These are phyloP conservation scores for Drosophila rufa DNA, from an alignment of 1,140 invertebrate species.

Conservation along the genomic window DNA sequence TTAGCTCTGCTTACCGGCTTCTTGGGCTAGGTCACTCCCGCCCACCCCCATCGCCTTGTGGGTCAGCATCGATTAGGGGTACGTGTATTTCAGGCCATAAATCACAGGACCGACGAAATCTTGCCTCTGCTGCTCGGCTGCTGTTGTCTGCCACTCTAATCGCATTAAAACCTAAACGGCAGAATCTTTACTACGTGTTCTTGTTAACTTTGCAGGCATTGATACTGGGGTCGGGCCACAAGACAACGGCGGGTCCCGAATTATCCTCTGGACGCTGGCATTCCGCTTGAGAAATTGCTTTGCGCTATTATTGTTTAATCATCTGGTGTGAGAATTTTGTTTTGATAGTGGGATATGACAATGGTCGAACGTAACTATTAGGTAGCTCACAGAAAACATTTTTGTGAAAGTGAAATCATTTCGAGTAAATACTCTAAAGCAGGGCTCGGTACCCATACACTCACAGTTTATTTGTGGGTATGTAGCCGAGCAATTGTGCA, in stretches of 20 bases:
- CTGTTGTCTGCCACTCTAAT: slow-evolving; percentile 70
- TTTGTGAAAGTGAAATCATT: no score
- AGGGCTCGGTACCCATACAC: no score
- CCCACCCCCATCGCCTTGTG: slow-evolving; percentile 5
- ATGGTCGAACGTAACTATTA: neutral
- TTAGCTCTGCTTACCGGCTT: neutral
- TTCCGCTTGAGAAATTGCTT: slow-evolving; percentile 20
- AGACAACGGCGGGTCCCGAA: slow-evolving; percentile 18
- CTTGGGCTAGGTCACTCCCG: slow-evolving; percentile 8
- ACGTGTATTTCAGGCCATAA: slow-evolving; percentile 65
- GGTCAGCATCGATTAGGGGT: slow-evolving; percentile 59
- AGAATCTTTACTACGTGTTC: slow-evolving; percentile 79
- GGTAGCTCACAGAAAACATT: neutral
- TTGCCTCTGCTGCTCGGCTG: slow-evolving; percentile 8
- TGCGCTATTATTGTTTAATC: slow-evolving; percentile 4
- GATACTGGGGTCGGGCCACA: slow-evolving; percentile 1
- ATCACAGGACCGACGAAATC: slow-evolving; percentile 58
- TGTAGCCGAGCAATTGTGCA: no score
- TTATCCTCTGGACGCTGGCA: slow-evolving; percentile 32
- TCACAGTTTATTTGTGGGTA: no score
- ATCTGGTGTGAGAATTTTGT: neutral
- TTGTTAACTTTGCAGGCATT: slow-evolving; percentile 66
- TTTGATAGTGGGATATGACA: neutral
- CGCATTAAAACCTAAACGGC: slow-evolving; percentile 77
- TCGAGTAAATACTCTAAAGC: no score